Conservation (phyloP, 2,888 invertebrate genomes). For the Dryobotodes eremita region DNA sequence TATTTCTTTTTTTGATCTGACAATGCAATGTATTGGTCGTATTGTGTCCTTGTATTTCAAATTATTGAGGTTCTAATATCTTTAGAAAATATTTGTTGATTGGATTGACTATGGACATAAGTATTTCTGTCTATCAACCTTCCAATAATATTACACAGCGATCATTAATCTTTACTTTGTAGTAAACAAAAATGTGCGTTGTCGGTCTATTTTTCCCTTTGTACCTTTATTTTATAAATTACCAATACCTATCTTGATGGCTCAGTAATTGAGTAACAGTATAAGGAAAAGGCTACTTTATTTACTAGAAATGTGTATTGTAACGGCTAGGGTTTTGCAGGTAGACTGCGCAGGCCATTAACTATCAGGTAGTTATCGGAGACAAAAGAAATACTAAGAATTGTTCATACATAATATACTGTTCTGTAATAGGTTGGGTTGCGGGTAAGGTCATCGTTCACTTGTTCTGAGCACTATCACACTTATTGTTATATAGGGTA, state of each 20-base stretch:
- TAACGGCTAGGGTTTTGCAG: too few species aligned
- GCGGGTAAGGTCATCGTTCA: too few species aligned
- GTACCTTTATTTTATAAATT: not conserved
- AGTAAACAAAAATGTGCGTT: not conserved
- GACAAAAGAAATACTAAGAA: too few species aligned
- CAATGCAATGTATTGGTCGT: constrained; percentile 37
- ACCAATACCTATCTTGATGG: not conserved
- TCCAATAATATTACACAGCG: constrained; percentile 10
- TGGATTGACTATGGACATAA: not conserved
- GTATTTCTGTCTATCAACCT: constrained; percentile 20
- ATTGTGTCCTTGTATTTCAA: constrained; percentile 17
- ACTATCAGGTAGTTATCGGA: too few species aligned
- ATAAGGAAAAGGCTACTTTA: too few species aligned
- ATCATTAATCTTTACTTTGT: not conserved
- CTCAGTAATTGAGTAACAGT: not conserved
- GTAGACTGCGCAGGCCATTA: too few species aligned
- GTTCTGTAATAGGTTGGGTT: too few species aligned
- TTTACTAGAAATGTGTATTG: not conserved
- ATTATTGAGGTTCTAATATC: constrained; percentile 24
- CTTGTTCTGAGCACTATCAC: too few species aligned
- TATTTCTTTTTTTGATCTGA: constrained; percentile 38
- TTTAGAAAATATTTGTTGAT: constrained; percentile 14
- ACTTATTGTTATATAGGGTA: too few species aligned
- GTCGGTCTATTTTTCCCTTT: not conserved
- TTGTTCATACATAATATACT: too few species aligned